phyloP scores from a whole-genome alignment of 2,797 vertebrate genomes.

The Myoxocephalus aenaeus region DNA sequence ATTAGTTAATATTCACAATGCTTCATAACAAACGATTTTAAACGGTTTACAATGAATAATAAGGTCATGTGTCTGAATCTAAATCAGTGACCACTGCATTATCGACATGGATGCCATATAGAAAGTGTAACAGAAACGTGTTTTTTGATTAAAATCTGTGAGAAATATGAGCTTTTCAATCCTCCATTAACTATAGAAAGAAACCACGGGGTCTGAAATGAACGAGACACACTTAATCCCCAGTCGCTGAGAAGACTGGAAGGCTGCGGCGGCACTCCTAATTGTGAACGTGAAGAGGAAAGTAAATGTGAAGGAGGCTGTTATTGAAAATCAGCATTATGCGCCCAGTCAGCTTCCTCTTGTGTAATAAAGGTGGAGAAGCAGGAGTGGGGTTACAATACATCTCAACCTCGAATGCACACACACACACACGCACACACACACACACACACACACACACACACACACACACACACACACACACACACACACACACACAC shows the following conservation, averaged over 20 bases:
- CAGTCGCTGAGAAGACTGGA: neutral
- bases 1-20: too few relatives aligned
- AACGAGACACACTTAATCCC: slow-evolving; percentile 25
- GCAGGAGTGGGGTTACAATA: neutral
- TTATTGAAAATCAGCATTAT: slow-evolving; percentile 40
- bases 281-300: slow-evolving; percentile 4
- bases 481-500: too few relatives aligned
- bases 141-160: neutral
- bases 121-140: neutral
- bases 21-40: too few relatives aligned
- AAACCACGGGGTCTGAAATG: neutral
- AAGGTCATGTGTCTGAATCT: too few relatives aligned
- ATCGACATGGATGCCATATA: neutral
- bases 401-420: neutral
- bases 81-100: neutral
- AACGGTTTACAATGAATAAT: too few relatives aligned
- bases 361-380: slow-evolving; percentile 33
- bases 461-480: slow-evolving; percentile 6
- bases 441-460: slow-evolving; percentile 6
- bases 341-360: slow-evolving; percentile 43
- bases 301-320: neutral
- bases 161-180: neutral
- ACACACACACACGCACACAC: slow-evolving; percentile 7
- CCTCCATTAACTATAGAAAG: neutral
- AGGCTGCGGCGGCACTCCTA: neutral